Evolutionary conservation across 1,140 invertebrate genomes (phyloP), one percentile per base, ranked within the genome.

Genomic region (Drosophila tristis): DNA sequence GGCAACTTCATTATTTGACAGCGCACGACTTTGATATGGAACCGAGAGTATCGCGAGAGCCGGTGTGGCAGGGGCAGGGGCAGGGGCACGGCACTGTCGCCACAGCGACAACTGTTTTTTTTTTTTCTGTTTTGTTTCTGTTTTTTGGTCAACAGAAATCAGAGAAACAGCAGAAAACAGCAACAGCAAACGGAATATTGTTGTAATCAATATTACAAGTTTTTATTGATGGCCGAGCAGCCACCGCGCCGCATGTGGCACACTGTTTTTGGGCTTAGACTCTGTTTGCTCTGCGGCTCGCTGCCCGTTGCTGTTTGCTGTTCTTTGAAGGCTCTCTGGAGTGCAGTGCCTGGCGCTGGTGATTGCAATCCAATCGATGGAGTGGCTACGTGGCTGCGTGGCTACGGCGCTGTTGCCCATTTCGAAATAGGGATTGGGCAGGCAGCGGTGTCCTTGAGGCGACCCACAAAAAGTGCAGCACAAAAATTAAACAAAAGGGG

Each of bases 1-100:
- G 84, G 79, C 84, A 87, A 87, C 84, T 87, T 87, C 84, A 89
- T 89, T 89, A 89, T 78, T 89, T 89, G 84, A 89, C 84, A 89
- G 84, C 65, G 80, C 79, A 84, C 84, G 84, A 84, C 79, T 89
- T 89, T 84, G 85, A 90, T 89, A 84, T 85, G 64, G 63, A 63
- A 76, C 64, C 49, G 50, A 67, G 64, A 20, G 16, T 23, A 26
- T 23, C 31, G 31, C 31, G 31, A n/a, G 39, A 66, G 31, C 45
- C 25, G 29, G 54, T 26, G 16, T 6, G n/a, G n/a, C 31, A 58
- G 58, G 31, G 25, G 43, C 15, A 49, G 61, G 58, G 45, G 55
- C 43, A 51, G 54, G 45, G 56, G 50, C 60, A 71, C 4, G 53
- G 47, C 53, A 11, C 47, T 31, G 31, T 31, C 31, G 31, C 31